Percentiles rank a stretch among this genome's conserved stretches.
phyloP scores from a whole-genome alignment of 2,888 invertebrate genomes.

The Crocallis elinguaria region DNA sequence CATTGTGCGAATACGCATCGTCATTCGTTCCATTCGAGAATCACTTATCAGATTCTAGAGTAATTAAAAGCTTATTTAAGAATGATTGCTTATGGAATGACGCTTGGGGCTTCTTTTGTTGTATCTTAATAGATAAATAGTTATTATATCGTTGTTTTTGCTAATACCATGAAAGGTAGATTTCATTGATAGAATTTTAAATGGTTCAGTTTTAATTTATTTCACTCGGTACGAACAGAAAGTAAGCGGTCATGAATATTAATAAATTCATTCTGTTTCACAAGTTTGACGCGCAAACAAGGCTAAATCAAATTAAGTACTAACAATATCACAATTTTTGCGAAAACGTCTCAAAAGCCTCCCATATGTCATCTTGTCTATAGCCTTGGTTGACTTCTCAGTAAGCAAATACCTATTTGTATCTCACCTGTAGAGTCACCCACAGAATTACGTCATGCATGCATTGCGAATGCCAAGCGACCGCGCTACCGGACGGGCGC shows the following conservation, averaged over 20 bases:
- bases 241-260: no score
- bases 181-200: no score
- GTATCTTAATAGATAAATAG: no score
- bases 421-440: conserved; percentile 50
- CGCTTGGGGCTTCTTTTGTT: conserved; percentile 5
- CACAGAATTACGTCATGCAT: conserved; percentile 65
- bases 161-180: no score
- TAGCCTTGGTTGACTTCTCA: conserved; percentile 15
- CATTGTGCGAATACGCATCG: conserved; percentile 38
- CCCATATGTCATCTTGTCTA: conserved; percentile 14
- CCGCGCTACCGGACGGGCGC: conserved; percentile 51
- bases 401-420: conserved; percentile 8
- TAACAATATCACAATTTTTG: neutral
- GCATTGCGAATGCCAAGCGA: conserved; percentile 64
- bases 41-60: conserved; percentile 45
- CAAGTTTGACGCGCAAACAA: no score
- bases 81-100: conserved; percentile 7
- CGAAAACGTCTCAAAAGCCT: neutral
- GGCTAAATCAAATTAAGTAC: neutral
- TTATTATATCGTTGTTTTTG: no score
- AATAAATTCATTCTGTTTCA: no score
- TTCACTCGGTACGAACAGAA: no score
- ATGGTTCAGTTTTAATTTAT: no score
- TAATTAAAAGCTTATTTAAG: conserved; percentile 24
- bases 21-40: conserved; percentile 40